Percentiles rank a stretch among this genome's conserved stretches.
Evolutionary conservation across 2,888 invertebrate species (phyloP).

Genomic region (Dermolepida albohirtum): DNA sequence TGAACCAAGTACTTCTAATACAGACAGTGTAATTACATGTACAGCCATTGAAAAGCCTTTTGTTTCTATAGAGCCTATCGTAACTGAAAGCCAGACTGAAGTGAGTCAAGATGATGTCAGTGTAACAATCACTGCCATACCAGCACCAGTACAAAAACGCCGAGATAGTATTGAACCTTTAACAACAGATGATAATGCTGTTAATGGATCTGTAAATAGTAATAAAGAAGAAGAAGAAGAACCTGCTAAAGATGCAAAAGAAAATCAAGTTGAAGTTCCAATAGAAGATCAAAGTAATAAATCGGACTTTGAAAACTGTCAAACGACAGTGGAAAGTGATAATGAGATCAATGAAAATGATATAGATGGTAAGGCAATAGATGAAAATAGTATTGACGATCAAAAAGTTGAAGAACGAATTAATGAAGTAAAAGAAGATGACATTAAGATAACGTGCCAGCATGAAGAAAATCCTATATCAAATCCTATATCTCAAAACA

Average conservation of each 20-base stretch:
- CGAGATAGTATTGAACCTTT: conserved; percentile 57
- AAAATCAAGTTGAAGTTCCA: conserved; percentile 48
- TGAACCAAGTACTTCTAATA: conserved; percentile 44
- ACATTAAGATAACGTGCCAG: conserved; percentile 6
- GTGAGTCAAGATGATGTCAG: conserved; percentile 47
- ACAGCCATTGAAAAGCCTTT: conserved; percentile 51
- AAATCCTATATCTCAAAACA: conserved; percentile 19
- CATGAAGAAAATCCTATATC: neutral
- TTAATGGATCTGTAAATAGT: conserved; percentile 63
- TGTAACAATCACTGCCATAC: conserved; percentile 54
- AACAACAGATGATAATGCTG: conserved; percentile 63
- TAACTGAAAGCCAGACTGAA: conserved; percentile 50
- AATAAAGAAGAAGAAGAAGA: conserved; percentile 54
- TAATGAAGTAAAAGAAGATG: conserved; percentile 8
- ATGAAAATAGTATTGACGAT: conserved; percentile 18
- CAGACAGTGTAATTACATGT: conserved; percentile 53
- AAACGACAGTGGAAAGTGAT: conserved; percentile 9
- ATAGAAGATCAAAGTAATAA: conserved; percentile 44
- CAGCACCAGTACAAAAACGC: conserved; percentile 57
- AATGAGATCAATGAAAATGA: conserved; percentile 8
- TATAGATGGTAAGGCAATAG: conserved; percentile 8
- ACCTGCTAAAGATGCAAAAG: conserved; percentile 50
- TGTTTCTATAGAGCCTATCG: conserved; percentile 55
- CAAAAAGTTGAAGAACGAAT: conserved; percentile 20
- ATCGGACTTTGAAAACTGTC: conserved; percentile 17